Percentiles rank a stretch among this genome's conserved stretches.
Conservation (phyloP, 2,113 vertebrate species). For the Hippolais icterina region DNA sequence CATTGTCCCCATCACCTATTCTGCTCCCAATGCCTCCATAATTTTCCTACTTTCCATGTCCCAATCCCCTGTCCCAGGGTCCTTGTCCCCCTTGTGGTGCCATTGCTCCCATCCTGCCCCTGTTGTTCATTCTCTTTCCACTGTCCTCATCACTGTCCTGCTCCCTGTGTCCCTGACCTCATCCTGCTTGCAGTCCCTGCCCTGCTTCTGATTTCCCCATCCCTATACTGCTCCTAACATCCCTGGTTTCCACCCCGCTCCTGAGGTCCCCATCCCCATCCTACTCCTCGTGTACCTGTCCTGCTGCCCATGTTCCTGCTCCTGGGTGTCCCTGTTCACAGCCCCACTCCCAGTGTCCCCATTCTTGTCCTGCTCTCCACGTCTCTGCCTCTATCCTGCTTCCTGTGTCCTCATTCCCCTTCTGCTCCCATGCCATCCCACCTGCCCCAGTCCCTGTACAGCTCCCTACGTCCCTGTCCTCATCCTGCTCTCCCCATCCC, state of each 20-base stretch:
- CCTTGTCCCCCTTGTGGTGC: not conserved
- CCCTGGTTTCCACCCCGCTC: not conserved
- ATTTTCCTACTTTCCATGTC: not conserved
- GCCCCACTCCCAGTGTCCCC: not conserved
- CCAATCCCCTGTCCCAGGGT: not conserved
- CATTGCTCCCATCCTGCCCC: not conserved
- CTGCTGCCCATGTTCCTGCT: not conserved
- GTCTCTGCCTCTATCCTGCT: not conserved
- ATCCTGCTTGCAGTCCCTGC: not conserved
- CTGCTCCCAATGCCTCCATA: not conserved
- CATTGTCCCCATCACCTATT: not conserved
- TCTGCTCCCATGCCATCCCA: not conserved
- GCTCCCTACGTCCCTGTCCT: not conserved
- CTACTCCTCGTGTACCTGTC: not conserved
- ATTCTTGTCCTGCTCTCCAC: not conserved
- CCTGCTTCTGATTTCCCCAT: not conserved
- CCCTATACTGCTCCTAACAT: fast-evolving
- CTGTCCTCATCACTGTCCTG: not conserved
- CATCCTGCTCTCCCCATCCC: not conserved
- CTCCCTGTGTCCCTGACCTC: not conserved
- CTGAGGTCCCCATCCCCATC: not conserved
- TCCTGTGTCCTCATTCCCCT: not conserved
- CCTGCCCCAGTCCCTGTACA: not conserved
- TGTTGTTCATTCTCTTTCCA: not conserved
- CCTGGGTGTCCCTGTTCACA: not conserved